phyloP scores from a whole-genome alignment of 2,888 invertebrate genomes.

The Herminia tarsipennalis region DNA sequence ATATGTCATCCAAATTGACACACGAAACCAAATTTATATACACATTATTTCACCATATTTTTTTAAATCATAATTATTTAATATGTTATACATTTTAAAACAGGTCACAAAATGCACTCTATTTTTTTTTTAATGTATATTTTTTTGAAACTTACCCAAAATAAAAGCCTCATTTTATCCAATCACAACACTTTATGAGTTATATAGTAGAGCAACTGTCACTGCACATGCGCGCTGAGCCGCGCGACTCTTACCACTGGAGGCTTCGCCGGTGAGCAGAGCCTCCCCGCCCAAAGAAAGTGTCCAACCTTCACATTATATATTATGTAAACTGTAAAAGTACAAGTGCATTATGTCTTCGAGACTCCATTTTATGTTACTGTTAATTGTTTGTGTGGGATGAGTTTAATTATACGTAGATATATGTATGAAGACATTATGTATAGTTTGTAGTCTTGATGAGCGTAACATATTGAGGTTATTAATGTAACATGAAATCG shows the following conservation, averaged over 20 bases:
- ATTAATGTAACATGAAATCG: background rate
- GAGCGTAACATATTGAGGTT: constrained; percentile 2
- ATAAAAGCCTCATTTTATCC: constrained; percentile 81
- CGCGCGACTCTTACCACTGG: constrained; percentile 76
- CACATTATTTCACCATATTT: constrained; percentile 11
- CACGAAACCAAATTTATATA: background rate
- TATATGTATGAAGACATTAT: background rate
- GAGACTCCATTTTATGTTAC: constrained; percentile 36
- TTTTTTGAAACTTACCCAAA: constrained; percentile 82
- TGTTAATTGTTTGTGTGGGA: constrained; percentile 16
- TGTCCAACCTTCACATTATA: constrained; percentile 77
- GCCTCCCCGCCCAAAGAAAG: constrained; percentile 78
- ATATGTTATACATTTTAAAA: too few species aligned
- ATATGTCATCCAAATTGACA: background rate
- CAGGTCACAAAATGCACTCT: constrained; percentile 3
- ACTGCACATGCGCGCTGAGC: constrained; percentile 77
- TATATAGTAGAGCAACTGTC: constrained; percentile 50
- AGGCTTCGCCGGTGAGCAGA: constrained; percentile 52
- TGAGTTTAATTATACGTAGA: constrained; percentile 1
- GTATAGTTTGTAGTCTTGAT: constrained; percentile 5
- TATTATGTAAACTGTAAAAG: constrained; percentile 77
- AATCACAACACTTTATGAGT: constrained; percentile 71
- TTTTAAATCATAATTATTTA: too few species aligned
- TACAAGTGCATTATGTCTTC: constrained; percentile 70
- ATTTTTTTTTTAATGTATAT: too few species aligned